Evolutionary conservation across 1,140 invertebrate species (phyloP), one percentile per base, ranked within the genome.

Genomic region (Diachasma alloeum): DNA sequence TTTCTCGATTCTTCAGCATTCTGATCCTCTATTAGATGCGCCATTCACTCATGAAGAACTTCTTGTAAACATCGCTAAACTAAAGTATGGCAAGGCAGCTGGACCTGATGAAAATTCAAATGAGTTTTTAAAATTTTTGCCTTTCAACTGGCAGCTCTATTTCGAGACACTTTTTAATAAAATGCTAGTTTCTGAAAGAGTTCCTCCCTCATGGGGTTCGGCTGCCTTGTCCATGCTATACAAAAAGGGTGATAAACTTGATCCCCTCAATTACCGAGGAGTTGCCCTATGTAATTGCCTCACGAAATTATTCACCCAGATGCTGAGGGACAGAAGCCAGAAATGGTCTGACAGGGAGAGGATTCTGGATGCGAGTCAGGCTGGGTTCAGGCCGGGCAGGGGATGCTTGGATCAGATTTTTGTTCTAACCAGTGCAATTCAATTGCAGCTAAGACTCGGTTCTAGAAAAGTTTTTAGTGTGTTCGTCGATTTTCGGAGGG

Each of bases 341-440:
- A 42, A 42, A 11, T 42, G 39, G 39, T 8, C 39, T n/a, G 22
- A 69, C 81, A 26, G 10, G 82, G 10, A 1, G 70, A 0, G 72
- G 63, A 5, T 37, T 81, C 19, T 48, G 82, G 15, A 22, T 4
- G 81, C 82, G 67, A 8, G 17, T 0, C 81, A 82, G 72, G 76
- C 78, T 8, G 81, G 79, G 4, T 83, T 82, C 59, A 19, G 81
- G n/a, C n/a, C n/a, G n/a, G n/a, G n/a, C n/a, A n/a, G n/a, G n/a
- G n/a, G n/a, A n/a, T n/a, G n/a, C n/a, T 63, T 42, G 39, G 39
- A 42, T 11, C 39, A 42, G 39, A 42, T 42, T 8, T 42, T 42
- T 42, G 39, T 42, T 42, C 11, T 42, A 42, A 8, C 5, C 39
- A 11, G 6, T 8, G 39, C 39, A 5, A 42, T 42, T 42, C 39